A percentile compares a stretch with the other conserved stretches of the same genome.
Conservation (phyloP, 2,888 invertebrate species). For the Pseudoips prasinana region DNA sequence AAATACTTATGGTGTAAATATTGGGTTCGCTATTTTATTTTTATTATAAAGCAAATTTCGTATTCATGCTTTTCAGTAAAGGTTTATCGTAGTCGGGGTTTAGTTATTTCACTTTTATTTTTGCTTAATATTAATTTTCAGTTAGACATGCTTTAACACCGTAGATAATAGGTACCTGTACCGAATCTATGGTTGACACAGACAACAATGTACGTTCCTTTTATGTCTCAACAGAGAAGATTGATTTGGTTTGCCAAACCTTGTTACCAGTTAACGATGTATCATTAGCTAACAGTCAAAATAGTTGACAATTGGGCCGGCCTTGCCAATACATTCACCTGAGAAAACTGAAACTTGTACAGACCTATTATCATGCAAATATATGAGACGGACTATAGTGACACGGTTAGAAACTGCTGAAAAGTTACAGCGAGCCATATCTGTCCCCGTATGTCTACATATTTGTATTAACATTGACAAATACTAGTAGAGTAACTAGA, state of each 20-base stretch:
- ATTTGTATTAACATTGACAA: constrained; percentile 1
- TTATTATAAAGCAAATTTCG: too few species aligned
- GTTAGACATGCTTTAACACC: too few species aligned
- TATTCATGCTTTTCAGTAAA: too few species aligned
- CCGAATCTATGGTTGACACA: too few species aligned
- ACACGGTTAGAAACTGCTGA: constrained; percentile 4
- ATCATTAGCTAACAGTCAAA: constrained; percentile 22
- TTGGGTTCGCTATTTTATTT: too few species aligned
- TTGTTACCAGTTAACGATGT: constrained; percentile 12
- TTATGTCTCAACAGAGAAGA: constrained; percentile 9
- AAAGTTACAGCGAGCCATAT: constrained; percentile 3
- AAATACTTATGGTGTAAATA: too few species aligned
- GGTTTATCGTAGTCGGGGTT: too few species aligned
- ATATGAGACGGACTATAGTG: constrained; percentile 13
- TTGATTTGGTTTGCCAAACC: constrained; percentile 17
- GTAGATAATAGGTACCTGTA: too few species aligned
- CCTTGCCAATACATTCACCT: constrained; percentile 27
- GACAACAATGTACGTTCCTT: not conserved
- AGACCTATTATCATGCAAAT: constrained; percentile 26
- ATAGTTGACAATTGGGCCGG: constrained; percentile 18
- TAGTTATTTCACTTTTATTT: too few species aligned
- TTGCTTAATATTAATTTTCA: too few species aligned
- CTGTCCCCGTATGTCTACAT: constrained; percentile 1
- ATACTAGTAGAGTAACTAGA: too few species aligned
- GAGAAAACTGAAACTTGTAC: constrained; percentile 6